Base-by-base conservation (phyloP, 2,888 invertebrate species). In the Microchrysa polita region DNA sequence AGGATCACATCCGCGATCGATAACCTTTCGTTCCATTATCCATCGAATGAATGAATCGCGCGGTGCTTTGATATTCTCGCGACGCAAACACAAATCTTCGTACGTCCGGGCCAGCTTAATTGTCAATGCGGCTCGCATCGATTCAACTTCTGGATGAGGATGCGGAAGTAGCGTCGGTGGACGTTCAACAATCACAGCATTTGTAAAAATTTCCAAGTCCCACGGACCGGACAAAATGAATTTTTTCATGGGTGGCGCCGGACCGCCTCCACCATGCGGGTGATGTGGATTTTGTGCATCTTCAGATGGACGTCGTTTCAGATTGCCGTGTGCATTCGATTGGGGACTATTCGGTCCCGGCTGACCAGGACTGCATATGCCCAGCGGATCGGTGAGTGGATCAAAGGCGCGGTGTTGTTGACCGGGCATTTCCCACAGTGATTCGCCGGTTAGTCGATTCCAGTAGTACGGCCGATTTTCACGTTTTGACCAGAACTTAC, bases 351-450 rank as follows among this genome's bases (percentile, higher is more conserved):
- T 79, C 83, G 86, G 73, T 5, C 87, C 78, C 4, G 81, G 81
- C 5, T 81, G 79, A 34, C 80, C 81, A 2, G 80, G 67, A 76
- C 76, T 82, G 80, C 91, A 91, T 77, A 96, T 95, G 12, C 95
- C 95, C 74, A 97, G 86, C 0, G 97, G 97, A 85, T 97, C 96
- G 72, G 96, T 95, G 65, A 96, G 90, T 1, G 95, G 95, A 87
- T 97, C 97, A 85, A 94, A 96, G 79, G 92, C 93, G 42, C 85
- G 78, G 67, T 77, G 76, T 75, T 90, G 88, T 10, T 90, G 85
- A n/a, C 91, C 89, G 14, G 97, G 97, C 89, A 96, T 90, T 83
- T 98, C 97, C 98, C 98, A 98, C 79, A 97, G 87, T n/a, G 97
- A 97, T 86, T 97, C 96, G 72, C 96, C 96, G 0, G 96, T 96